These are phyloP conservation scores for Spisula subtruncata DNA, from an alignment of 2,888 invertebrate genomes.

Conservation along the genomic window DNA sequence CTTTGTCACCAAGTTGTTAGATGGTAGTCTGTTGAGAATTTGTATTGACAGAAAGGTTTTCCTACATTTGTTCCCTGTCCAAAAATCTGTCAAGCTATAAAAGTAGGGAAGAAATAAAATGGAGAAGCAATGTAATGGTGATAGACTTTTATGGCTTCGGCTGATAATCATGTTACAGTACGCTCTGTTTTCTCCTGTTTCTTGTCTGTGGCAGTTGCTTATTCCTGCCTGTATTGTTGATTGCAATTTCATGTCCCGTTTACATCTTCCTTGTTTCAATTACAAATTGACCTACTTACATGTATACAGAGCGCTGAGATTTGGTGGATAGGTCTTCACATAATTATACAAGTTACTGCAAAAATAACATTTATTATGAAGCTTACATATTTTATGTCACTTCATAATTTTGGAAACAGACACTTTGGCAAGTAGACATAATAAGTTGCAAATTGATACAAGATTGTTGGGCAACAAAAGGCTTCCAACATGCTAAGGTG, in stretches of 20 bases:
- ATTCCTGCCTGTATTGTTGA: neutral
- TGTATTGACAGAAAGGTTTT: neutral
- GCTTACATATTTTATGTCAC: no score
- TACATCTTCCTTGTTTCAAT: neutral
- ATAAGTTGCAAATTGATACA: no score
- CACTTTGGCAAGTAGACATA: no score
- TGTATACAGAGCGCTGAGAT: no score
- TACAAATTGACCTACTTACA: neutral
- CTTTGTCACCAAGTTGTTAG: no score
- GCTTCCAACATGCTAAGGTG: neutral
- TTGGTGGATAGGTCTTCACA: no score
- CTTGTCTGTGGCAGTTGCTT: neutral
- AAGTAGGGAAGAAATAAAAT: neutral
- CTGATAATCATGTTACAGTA: neutral
- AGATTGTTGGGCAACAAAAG: neutral
- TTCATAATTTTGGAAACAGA: no score
- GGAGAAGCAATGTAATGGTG: neutral
- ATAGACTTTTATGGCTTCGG: constrained; percentile 9
- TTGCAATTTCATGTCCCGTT: neutral
- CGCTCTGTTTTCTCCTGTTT: neutral
- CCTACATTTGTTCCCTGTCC: neutral
- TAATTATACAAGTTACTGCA: no score
- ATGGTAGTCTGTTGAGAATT: neutral
- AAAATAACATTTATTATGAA: no score
- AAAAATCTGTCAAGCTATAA: neutral